Evolutionary conservation across 92 coral and sea anemone species (phyloP).

Genomic region (Pocillopora meandrina): DNA sequence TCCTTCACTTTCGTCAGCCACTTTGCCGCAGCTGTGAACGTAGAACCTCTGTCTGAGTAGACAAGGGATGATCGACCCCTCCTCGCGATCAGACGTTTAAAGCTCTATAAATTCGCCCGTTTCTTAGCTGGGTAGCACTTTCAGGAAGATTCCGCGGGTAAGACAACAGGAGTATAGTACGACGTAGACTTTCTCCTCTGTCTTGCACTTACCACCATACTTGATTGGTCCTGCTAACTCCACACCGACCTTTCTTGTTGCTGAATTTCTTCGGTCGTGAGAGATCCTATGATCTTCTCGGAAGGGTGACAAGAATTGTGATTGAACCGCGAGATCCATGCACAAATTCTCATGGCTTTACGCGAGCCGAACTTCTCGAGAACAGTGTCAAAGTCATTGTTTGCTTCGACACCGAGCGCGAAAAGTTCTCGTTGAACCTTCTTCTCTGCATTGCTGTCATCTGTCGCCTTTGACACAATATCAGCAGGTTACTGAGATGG

Average conservation of each 20-base stretch:
- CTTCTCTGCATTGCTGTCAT: slow-evolving; percentile 31
- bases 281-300: slow-evolving; percentile 31
- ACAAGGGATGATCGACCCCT: slow-evolving; percentile 48
- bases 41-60: slow-evolving; percentile 54
- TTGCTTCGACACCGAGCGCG: slow-evolving; percentile 32
- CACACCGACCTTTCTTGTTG: slow-evolving; percentile 27
- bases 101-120: slow-evolving; percentile 54
- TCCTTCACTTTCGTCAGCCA: slow-evolving; percentile 48
- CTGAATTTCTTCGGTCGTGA: slow-evolving; percentile 35
- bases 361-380: slow-evolving; percentile 46
- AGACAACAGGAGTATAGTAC: slow-evolving; percentile 52
- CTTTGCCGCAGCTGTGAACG: slow-evolving; percentile 50
- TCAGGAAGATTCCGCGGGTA: slow-evolving; percentile 43
- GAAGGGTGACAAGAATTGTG: slow-evolving; percentile 42
- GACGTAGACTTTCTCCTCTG: slow-evolving; percentile 43
- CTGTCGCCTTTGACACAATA: slow-evolving; percentile 30
- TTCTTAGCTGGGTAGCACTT: slow-evolving; percentile 44
- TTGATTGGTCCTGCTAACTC: slow-evolving; percentile 44
- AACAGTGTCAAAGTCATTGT: slow-evolving; percentile 47
- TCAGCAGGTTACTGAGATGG: slow-evolving; percentile 24
- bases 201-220: slow-evolving; percentile 33
- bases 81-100: slow-evolving; percentile 53
- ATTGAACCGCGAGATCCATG: slow-evolving; percentile 50
- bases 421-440: slow-evolving; percentile 39
- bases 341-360: slow-evolving; percentile 50